Conservation (phyloP, 2,888 invertebrate genomes). For the Drosophila lacicola region DNA sequence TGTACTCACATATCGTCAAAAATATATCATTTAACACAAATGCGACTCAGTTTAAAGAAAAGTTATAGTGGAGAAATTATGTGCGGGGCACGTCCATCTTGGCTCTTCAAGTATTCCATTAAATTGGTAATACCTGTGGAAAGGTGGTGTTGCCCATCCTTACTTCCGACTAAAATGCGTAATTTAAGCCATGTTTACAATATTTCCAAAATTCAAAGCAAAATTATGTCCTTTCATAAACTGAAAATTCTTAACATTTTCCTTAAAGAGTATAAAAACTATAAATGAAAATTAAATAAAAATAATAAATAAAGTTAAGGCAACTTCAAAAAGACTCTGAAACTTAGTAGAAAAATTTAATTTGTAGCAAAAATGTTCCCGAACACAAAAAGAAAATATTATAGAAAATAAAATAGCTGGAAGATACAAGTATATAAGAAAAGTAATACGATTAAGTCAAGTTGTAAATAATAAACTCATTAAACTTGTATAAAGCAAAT, state of each 20-base stretch:
- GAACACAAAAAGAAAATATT: conserved; percentile 23
- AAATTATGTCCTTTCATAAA: conserved; percentile 1
- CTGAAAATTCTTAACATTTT: conserved; percentile 9
- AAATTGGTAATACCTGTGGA: not conserved
- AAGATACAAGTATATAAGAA: not conserved
- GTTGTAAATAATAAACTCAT: conserved; percentile 45
- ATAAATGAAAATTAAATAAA: conserved; percentile 13
- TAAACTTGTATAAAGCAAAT: conserved; percentile 49
- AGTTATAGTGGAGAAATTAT: not conserved
- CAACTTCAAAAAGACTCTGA: conserved; percentile 78
- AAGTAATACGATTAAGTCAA: conserved; percentile 12
- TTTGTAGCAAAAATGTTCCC: conserved; percentile 72
- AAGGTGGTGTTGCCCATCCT: not conserved
- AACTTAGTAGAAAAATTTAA: conserved; percentile 71
- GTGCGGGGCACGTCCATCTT: not conserved
- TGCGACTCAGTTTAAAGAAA: not conserved
- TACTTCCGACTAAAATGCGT: not conserved
- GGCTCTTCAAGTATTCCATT: not conserved
- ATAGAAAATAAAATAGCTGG: conserved; percentile 1
- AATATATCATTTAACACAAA: not conserved
- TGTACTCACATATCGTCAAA: not conserved
- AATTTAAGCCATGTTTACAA: not conserved
- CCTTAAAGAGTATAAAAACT: conserved; percentile 8
- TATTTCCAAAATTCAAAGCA: not conserved
- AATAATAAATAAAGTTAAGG: conserved; percentile 56